These are phyloP conservation scores for Struthio camelus DNA, from an alignment of 2,113 vertebrate genomes.

Conservation along the genomic window DNA sequence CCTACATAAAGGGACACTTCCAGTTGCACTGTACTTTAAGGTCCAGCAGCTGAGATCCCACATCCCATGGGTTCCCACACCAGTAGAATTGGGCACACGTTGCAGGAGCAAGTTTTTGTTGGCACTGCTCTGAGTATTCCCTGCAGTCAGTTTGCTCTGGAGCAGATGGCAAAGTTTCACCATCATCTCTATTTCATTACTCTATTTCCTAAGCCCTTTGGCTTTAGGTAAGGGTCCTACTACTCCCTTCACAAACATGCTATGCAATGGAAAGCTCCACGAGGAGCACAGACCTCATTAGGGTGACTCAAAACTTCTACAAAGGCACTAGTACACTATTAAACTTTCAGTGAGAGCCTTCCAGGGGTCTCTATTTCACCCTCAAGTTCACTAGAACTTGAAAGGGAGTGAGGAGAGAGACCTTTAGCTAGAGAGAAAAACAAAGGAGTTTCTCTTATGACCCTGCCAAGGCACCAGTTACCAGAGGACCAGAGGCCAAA, in stretches of 20 bases:
- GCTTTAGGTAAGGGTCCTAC: background rate
- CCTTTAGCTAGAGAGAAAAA: background rate
- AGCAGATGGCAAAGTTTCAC: conserved; percentile 43
- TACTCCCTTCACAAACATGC: background rate
- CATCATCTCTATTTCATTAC: background rate
- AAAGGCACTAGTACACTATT: background rate
- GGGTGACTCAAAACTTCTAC: background rate
- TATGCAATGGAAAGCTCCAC: background rate
- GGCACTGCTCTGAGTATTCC: background rate
- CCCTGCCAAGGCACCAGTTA: background rate
- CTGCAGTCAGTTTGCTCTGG: background rate
- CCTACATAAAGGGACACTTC: background rate
- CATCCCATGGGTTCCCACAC: background rate
- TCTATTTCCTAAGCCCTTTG: background rate
- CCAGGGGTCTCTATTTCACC: background rate
- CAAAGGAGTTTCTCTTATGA: background rate
- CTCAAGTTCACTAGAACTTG: background rate
- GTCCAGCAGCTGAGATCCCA: background rate
- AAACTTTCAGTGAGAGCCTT: background rate
- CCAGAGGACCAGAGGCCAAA: background rate
- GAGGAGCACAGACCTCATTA: background rate
- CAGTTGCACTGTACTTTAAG: background rate
- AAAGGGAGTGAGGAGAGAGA: background rate
- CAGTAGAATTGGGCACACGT: background rate
- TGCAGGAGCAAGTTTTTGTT: background rate